Evolutionary conservation across 2,888 invertebrate genomes (phyloP).

Genomic region (Machimus rusticus): DNA sequence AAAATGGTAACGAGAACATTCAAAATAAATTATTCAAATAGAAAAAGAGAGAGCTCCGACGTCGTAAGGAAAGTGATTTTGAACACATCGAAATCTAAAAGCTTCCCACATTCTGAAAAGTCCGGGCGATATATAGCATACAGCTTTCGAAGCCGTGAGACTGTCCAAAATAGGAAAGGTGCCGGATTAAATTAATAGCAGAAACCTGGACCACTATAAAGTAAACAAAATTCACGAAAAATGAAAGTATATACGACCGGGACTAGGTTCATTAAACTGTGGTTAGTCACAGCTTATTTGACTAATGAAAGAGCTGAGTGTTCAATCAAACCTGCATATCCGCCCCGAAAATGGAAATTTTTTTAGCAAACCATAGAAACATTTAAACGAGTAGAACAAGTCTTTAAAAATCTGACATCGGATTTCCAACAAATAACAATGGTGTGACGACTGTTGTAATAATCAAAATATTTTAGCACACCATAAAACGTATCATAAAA

Average conservation of each 20-base stretch:
- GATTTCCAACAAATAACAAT: not conserved
- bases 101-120: not conserved
- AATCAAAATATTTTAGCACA: not conserved
- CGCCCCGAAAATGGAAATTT: not conserved
- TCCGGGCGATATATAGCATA: not conserved
- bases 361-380: not conserved
- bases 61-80: not conserved
- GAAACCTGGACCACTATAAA: not conserved
- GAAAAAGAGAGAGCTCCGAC: slow-evolving; percentile 18
- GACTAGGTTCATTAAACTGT: not conserved
- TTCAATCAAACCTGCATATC: not conserved
- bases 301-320: not conserved
- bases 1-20: not conserved
- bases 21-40: not conserved
- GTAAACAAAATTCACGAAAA: slow-evolving; percentile 19
- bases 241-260: slow-evolving; percentile 16
- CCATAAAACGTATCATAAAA: not conserved
- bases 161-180: not conserved
- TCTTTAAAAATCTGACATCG: not conserved
- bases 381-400: not conserved
- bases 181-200: not conserved
- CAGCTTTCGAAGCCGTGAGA: not conserved
- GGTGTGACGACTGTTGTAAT: not conserved
- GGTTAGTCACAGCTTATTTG: not conserved
- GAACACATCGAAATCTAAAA: not conserved